phyloP scores from a whole-genome alignment of 1,140 invertebrate genomes.

The Lasioglossum baleicum region DNA sequence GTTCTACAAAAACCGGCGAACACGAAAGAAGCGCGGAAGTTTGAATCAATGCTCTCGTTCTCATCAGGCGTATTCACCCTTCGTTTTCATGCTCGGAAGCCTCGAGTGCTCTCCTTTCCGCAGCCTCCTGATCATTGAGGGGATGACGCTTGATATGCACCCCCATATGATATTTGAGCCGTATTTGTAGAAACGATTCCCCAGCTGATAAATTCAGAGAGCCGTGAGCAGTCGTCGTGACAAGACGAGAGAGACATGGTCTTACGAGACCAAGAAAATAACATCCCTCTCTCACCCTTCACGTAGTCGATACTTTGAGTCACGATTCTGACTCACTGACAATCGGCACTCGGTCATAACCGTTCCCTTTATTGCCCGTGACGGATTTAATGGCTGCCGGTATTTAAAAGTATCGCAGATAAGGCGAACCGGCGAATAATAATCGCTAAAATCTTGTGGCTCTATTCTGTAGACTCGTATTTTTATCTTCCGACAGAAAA shows the following conservation, averaged over 20 bases:
- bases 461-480: too few relatives aligned
- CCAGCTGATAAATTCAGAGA: slow-evolving; percentile 62
- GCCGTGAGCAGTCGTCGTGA: slow-evolving; percentile 10
- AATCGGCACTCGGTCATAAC: slow-evolving; percentile 30
- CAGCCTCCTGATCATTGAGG: slow-evolving; percentile 40
- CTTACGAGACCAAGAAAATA: neutral
- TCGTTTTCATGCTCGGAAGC: slow-evolving; percentile 43
- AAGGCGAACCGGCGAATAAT: too few relatives aligned
- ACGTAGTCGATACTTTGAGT: slow-evolving; percentile 26
- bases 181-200: slow-evolving; percentile 58
- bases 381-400: slow-evolving; percentile 26
- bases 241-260: slow-evolving; percentile 7
- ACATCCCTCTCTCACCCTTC: neutral
- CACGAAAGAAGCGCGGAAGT: slow-evolving; percentile 17
- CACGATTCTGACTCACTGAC: slow-evolving; percentile 44
- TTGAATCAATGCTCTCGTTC: slow-evolving; percentile 29
- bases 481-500: too few relatives aligned
- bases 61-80: slow-evolving; percentile 44
- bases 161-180: slow-evolving; percentile 48
- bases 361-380: slow-evolving; percentile 40
- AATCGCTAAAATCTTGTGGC: too few relatives aligned
- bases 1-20: slow-evolving; percentile 9
- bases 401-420: neutral
- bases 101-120: slow-evolving; percentile 42
- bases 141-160: slow-evolving; percentile 61